Evolutionary conservation across 1,140 invertebrate genomes (phyloP).

Genomic region (Aphelinus certus): DNA sequence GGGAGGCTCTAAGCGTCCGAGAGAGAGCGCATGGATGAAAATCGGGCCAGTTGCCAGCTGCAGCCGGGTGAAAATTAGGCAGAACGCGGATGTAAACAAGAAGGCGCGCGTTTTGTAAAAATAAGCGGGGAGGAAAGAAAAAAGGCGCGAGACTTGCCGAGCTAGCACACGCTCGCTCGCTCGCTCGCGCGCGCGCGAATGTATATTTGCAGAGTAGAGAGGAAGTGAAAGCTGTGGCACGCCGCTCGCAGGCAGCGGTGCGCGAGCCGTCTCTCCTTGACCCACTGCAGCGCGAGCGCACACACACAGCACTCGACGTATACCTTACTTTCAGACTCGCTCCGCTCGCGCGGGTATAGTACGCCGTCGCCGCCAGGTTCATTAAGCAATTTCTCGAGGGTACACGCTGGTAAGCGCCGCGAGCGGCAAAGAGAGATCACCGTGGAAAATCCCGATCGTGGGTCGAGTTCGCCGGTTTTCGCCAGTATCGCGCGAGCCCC

Average conservation of each 20-base stretch:
- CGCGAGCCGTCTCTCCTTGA: constrained; percentile 62
- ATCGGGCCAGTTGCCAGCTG: too few species aligned
- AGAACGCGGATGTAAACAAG: too few species aligned
- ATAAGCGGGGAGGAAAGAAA: constrained; percentile 30
- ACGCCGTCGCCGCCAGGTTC: constrained; percentile 53
- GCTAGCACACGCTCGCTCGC: constrained; percentile 16
- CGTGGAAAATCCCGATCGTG: too few species aligned
- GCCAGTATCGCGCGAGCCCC: too few species aligned
- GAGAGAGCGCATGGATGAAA: too few species aligned
- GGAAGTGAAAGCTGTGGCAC: constrained; percentile 62
- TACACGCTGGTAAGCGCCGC: too few species aligned
- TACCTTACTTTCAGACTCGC: constrained; percentile 64
- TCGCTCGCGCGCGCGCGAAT: constrained; percentile 31
- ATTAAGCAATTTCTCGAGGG: constrained; percentile 64
- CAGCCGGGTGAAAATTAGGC: too few species aligned
- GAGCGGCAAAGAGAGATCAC: too few species aligned
- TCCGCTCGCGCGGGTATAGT: constrained; percentile 43
- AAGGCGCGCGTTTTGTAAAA: constrained; percentile 17
- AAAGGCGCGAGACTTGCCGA: constrained; percentile 45
- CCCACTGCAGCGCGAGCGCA: constrained; percentile 60
- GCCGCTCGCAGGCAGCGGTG: background rate
- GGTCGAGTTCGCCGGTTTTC: too few species aligned
- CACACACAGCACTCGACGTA: constrained; percentile 40
- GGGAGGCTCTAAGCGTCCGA: too few species aligned
- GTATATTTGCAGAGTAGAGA: constrained; percentile 50